A percentile compares a stretch with the other conserved stretches of the same genome.
phyloP scores from a whole-genome alignment of 2,113 vertebrate species.

The Rhinoderma darwinii region DNA sequence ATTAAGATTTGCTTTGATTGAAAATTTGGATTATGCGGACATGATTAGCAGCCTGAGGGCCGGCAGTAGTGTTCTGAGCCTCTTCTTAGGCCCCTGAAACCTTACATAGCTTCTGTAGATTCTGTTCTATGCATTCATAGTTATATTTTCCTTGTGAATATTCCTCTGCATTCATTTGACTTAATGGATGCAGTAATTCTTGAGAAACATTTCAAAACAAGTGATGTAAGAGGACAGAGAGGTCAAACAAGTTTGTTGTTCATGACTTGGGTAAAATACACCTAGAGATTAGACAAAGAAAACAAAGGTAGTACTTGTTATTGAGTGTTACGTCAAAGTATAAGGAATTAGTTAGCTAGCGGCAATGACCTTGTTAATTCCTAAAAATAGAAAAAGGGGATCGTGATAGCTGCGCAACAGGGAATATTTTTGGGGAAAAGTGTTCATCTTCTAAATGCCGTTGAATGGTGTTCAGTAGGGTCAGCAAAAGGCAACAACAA shows the following conservation, averaged over 20 bases:
- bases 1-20: no score
- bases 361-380: not conserved
- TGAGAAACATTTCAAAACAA: not conserved
- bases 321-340: not conserved
- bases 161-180: not conserved
- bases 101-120: not conserved
- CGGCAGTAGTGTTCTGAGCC: not conserved
- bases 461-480: not conserved
- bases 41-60: not conserved
- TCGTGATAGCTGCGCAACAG: not conserved
- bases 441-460: not conserved
- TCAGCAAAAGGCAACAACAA: constrained; percentile 25
- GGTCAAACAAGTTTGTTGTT: not conserved
- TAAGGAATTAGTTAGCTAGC: not conserved
- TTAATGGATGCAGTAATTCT: not conserved
- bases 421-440: not conserved
- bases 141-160: not conserved
- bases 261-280: constrained; percentile 1
- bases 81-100: not conserved
- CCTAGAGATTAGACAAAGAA: not conserved
- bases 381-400: not conserved
- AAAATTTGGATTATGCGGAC: no score
- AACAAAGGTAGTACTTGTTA: not conserved
- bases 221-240: not conserved
- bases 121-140: not conserved